Evolutionary conservation across 1,140 invertebrate genomes (phyloP), one percentile per base, ranked within the genome.

Genomic region (Drosophila insularis): DNA sequence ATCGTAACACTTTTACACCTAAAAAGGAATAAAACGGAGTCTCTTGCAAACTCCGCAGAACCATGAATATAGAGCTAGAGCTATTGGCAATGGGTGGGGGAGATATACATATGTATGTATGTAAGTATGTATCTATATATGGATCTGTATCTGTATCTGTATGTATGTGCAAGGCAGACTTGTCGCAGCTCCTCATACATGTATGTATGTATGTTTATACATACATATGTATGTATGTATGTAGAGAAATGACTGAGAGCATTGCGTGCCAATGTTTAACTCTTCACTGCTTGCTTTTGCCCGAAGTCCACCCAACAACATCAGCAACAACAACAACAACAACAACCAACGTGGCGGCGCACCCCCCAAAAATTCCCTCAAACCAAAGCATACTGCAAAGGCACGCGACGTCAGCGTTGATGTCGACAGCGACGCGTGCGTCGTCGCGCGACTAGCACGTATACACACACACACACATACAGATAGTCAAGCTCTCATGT

Each of bases 1-100:
- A 87, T 87, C 82, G 84, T 87, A 87, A 87, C 82, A 87, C 82
- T 87, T 87, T 87, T 80, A 63, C 82, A 84, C 75, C 67, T 67
- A 69, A 82, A 79, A 87, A 86, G 72, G 60, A 87, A 59, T 21
- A 61, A 43, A 37, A 58, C 31, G 14, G 55, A 35, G 27, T 56
- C 32, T 37, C 35, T 37, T 11, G 2, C 14, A 37, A 58, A 58
- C 31, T 58, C 59, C 66, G 68, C 21, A 63, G 63, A 43, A 61
- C 73, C 67, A 76, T 39, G 64, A 74, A 63, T 46, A 21, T 17
- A 21, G 40, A 32, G 54, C 54, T 32, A 17, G 40, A 11, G 27
- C 27, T 27, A 5, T 27, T 11, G 54, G 10, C 50, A 8, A 10
- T 46, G 71, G 39, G 13, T 21, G 37, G 50, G 7, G 35, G 35